Conservation (phyloP, 2,888 invertebrate genomes). For the Magallana nippona region DNA sequence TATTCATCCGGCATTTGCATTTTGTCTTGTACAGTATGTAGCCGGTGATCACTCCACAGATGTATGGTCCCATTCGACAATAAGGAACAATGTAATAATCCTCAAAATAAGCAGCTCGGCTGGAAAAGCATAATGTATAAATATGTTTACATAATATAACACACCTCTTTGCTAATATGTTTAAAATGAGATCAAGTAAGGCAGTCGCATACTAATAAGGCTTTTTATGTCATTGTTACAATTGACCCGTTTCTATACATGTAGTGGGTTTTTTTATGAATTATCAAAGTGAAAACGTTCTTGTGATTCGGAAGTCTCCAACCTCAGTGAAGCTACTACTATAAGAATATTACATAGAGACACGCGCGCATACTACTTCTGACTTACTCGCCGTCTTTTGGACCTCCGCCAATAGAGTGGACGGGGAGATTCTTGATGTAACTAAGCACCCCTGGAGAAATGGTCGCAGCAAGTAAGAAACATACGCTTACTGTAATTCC, state of each 20-base stretch:
- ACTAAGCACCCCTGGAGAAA: slow-evolving; percentile 32
- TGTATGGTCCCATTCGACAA: slow-evolving; percentile 36
- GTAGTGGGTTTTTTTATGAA: too few relatives aligned
- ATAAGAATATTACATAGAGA: too few relatives aligned
- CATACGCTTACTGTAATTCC: not conserved
- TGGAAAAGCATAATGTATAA: not conserved
- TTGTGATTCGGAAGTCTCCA: too few relatives aligned
- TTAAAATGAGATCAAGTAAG: too few relatives aligned
- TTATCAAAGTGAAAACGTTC: too few relatives aligned
- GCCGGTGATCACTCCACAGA: slow-evolving; percentile 30
- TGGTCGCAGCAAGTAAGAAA: slow-evolving; percentile 11
- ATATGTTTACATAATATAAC: too few relatives aligned
- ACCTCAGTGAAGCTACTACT: too few relatives aligned
- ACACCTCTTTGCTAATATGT: too few relatives aligned
- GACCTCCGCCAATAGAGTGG: slow-evolving; percentile 1
- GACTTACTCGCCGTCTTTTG: not conserved
- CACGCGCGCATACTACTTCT: too few relatives aligned
- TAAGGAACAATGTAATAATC: slow-evolving; percentile 36
- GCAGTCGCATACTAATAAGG: too few relatives aligned
- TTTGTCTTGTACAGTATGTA: slow-evolving; percentile 37
- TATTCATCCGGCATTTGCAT: slow-evolving; percentile 36
- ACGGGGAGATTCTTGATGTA: not conserved
- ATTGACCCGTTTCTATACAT: too few relatives aligned
- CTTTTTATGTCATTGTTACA: too few relatives aligned
- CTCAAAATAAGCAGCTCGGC: not conserved